Conservation (phyloP, 2,113 vertebrate species). For the Clupea harengus region DNA sequence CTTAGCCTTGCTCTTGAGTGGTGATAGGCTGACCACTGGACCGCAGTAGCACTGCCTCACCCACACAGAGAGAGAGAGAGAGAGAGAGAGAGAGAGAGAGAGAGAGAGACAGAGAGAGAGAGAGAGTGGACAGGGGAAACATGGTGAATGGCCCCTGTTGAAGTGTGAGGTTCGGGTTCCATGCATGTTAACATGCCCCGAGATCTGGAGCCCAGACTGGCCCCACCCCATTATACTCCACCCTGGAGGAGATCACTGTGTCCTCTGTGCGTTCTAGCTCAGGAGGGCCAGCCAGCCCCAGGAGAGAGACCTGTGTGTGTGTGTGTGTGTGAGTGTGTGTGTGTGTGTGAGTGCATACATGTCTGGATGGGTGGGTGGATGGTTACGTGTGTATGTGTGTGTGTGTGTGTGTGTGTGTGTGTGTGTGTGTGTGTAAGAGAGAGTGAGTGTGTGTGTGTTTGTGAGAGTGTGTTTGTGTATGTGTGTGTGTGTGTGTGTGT, state of each 20-base stretch:
- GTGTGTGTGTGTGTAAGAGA: background rate
- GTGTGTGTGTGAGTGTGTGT: conserved; percentile 29
- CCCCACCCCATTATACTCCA: background rate
- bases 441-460: background rate
- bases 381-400: background rate
- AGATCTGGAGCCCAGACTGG: background rate
- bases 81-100: conserved; percentile 17
- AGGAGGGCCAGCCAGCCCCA: conserved; percentile 1
- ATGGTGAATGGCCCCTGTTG: background rate
- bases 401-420: background rate
- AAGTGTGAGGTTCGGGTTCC: background rate
- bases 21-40: background rate
- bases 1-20: background rate
- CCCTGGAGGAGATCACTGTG: conserved; percentile 24
- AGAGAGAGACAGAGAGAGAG: background rate
- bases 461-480: background rate
- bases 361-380: background rate
- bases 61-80: too few relatives aligned
- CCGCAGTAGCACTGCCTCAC: background rate
- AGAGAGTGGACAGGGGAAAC: background rate
- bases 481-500: background rate
- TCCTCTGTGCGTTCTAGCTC: background rate
- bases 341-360: conserved; percentile 22
- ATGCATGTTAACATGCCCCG: background rate
- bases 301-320: conserved; percentile 23